phyloP scores from a whole-genome alignment of 2,797 vertebrate species.

The Alectoris magna region DNA sequence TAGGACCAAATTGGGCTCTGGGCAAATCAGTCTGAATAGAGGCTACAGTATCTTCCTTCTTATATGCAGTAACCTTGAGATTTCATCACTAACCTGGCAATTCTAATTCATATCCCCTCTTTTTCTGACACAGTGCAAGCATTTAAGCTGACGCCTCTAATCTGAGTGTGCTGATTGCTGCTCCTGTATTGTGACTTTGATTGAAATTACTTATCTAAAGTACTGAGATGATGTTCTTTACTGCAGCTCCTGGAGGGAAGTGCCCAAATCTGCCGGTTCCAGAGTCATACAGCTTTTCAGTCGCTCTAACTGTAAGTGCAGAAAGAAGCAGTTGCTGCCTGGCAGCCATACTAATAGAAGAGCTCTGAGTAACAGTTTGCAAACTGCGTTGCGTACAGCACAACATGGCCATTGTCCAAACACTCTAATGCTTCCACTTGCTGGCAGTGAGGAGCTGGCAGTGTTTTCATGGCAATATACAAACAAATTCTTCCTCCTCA shows the following conservation, averaged over 20 bases:
- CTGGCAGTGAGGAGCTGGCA: not conserved
- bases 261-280: not conserved
- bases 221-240: not conserved
- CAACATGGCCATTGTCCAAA: not conserved
- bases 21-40: not conserved
- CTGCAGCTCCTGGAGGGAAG: not conserved
- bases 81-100: conserved; percentile 12
- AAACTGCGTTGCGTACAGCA: not conserved
- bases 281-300: not conserved
- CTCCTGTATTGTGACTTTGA: not conserved
- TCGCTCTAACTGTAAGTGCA: not conserved
- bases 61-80: not conserved
- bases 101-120: conserved; percentile 6
- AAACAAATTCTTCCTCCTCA: conserved; percentile 5
- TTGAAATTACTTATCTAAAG: not conserved
- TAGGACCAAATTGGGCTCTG: not conserved
- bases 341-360: not conserved
- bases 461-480: not conserved
- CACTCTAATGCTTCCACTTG: not conserved
- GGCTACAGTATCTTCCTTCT: not conserved
- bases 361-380: not conserved
- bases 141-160: conserved; percentile 1
- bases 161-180: not conserved
- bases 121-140: not conserved
- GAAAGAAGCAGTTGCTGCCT: not conserved